Evolutionary conservation across 2,888 invertebrate species (phyloP), one percentile per base, ranked within the genome.

Genomic region (Drosophila prolongata): DNA sequence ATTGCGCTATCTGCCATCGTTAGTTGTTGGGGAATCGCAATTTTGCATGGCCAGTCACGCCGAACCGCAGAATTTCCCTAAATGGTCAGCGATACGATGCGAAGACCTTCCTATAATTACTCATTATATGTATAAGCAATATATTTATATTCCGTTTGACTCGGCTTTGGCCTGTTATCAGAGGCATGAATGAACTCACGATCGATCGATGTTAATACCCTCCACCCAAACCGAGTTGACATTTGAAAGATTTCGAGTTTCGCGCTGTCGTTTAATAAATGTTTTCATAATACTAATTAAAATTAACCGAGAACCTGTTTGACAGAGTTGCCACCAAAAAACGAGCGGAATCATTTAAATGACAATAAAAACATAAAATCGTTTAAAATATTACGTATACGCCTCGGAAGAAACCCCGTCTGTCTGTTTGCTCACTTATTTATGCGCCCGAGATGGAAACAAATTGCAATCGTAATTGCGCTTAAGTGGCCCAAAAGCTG

Each of bases 341-440:
- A 8, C n/a, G 34, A 24, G 24, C 13, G 44, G 19, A 56, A 61
- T 68, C 75, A 76, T 78, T 78, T 80, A 76, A 82, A 82, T 81
- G 71, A 75, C 75, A 84, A 84, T 84, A 73, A 85, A 80, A 71
- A 57, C 65, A 85, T 83, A 79, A 83, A 84, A 79, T 78, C 81
- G 77, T 82, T 85, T 78, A 75, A 83, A 83, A 86, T 85, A 84
- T 84, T 84, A 85, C 85, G 83, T 82, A 84, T 78, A 83, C 77
- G 80, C 56, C 70, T 54, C 56, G 57, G 53, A 46, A 37, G 16
- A 57, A 46, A 38, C 27, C 19, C n/a, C 9, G 37, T 37, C 56
- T 27, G 13, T 13, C 14, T 30, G 60, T 37, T 38, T 40, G 34
- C 37, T 60, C 6, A 14, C 47, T 47, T 34, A 70, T 79, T 78